Percentiles rank a stretch among this genome's conserved stretches.
These are phyloP conservation scores for Apodemia mormo DNA, from an alignment of 2,888 invertebrate genomes.

Conservation along the genomic window DNA sequence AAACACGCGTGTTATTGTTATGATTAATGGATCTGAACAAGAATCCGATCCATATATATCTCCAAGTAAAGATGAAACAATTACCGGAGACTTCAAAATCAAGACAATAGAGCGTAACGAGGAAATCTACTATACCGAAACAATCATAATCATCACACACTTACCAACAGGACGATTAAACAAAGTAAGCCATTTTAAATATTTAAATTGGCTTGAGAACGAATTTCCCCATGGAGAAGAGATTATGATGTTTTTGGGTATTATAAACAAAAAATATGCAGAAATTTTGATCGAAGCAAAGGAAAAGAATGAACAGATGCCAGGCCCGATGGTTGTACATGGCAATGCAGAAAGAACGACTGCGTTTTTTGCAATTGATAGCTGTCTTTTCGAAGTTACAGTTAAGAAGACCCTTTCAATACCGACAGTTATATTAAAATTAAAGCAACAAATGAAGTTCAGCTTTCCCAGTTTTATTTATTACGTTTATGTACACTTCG, in stretches of 20 bases:
- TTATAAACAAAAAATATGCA: not conserved
- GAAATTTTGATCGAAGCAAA: not conserved
- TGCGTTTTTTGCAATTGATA: not conserved
- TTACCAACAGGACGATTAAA: not conserved
- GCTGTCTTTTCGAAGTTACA: too few relatives aligned
- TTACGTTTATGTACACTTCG: too few relatives aligned
- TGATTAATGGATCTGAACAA: not conserved
- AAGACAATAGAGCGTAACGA: not conserved
- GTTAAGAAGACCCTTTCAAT: too few relatives aligned
- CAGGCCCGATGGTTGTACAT: not conserved
- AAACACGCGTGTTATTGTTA: not conserved
- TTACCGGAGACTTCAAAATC: not conserved
- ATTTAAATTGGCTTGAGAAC: not conserved
- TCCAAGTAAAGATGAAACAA: not conserved
- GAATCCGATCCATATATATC: not conserved
- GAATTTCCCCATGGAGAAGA: not conserved
- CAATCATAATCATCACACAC: not conserved
- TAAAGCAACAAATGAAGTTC: too few relatives aligned
- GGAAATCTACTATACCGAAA: not conserved
- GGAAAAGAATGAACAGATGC: not conserved
- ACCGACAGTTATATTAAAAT: too few relatives aligned
- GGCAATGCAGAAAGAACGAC: not conserved
- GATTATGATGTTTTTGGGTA: too few relatives aligned
- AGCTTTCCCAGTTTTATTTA: too few relatives aligned
- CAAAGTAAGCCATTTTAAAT: not conserved